Base-by-base conservation (phyloP, 2,113 vertebrate species). In the Melanocharis versteri region DNA sequence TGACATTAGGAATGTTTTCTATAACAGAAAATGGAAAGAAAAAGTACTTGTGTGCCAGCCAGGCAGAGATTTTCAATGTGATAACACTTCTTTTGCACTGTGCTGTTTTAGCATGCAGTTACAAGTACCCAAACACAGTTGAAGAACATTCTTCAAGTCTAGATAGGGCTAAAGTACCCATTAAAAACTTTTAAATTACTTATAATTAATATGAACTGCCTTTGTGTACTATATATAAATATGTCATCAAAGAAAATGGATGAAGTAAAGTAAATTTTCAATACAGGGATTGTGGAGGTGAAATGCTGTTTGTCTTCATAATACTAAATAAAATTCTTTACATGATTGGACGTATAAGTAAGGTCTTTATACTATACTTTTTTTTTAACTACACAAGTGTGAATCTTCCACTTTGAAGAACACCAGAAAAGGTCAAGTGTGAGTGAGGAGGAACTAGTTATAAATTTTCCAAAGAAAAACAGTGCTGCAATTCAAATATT, bases 1-100 rank as follows among this genome's bases (percentile, higher is more conserved):
- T 93, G 79, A 84, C 39, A 51, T 61, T 28, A 79, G 23, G 40
- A 96, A 94, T 66, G 35, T 57, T 69, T 95, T 93, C 81, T 88
- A 23, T 73, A 90, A 83, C 11, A 87, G 47, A 89, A 96, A 95
- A 95, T 14, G 73, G 47, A 71, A 70, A 58, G 40, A 71, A 66
- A 86, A 62, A 51, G 51, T 30, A 30, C 30, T 68, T 62, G 35
- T 58, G 53, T 60, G 78, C 69, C 77, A 91, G 31, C 7, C 51
- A 77, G 57, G n/a, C 40, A 79, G 80, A 86, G 80, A 95, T 88
- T 81, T 81, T 73, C 80, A 85, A 31, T 17, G 22, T 27, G 51
- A 48, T 80, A 97, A 76, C 12, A 28, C 2, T 45, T 45, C 39
- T 66, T 64, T 50, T 66, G 45, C 37, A 44, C 30, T 51, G 30